phyloP scores from a whole-genome alignment of 1,140 invertebrate species.

The Trypoxylus dichotomus region DNA sequence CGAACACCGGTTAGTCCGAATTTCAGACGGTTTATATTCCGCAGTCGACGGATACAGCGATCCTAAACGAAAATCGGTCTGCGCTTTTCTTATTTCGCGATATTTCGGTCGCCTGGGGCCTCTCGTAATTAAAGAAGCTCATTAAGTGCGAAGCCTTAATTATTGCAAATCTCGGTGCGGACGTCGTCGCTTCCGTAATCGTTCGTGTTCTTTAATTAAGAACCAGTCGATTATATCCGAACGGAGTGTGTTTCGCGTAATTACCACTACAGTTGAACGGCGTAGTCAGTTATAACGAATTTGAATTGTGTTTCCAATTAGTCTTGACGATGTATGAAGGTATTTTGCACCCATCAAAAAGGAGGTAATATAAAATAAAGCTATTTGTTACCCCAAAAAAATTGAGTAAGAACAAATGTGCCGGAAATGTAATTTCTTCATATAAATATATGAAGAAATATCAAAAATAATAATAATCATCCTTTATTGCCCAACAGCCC shows the following conservation, averaged over 20 bases:
- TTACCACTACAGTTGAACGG: not conserved
- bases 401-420: too few relatives aligned
- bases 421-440: too few relatives aligned
- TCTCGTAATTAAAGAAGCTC: not conserved
- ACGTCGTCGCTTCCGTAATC: not conserved
- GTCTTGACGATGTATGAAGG: too few relatives aligned
- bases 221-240: not conserved
- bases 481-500: too few relatives aligned
- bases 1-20: not conserved
- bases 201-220: not conserved
- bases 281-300: not conserved
- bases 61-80: not conserved
- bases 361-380: too few relatives aligned
- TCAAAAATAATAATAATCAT: too few relatives aligned
- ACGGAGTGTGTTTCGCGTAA: not conserved
- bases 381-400: too few relatives aligned
- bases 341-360: too few relatives aligned
- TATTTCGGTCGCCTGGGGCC: not conserved
- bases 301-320: not conserved
- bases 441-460: too few relatives aligned
- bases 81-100: not conserved
- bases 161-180: not conserved
- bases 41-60: not conserved
- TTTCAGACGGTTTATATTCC: not conserved
- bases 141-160: not conserved